Evolutionary conservation across 2,888 invertebrate species (phyloP), one percentile per base, ranked within the genome.

Genomic region (Heteromyza rotundicornis): DNA sequence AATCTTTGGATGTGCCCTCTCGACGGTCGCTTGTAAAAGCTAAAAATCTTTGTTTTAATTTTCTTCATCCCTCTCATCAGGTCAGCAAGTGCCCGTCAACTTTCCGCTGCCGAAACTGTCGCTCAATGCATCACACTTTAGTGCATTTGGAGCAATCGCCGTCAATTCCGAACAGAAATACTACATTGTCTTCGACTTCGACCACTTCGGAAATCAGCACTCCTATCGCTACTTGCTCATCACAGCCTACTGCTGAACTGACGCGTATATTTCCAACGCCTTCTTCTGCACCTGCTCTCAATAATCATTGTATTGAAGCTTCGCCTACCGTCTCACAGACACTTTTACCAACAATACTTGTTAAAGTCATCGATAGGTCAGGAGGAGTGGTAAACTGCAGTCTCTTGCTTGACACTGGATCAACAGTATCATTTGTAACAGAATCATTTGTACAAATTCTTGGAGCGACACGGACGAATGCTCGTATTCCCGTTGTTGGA

Each of bases 391-490:
- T 20, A 47, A 14, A 20, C 20, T 62, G 62, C 32, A 35, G 57
- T 2, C 14, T 59, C 16, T 32, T 64, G 49, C 55, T 61, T 14
- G 64, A 57, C 24, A 54, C 60, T n/a, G n/a, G n/a, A n/a, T n/a
- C n/a, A n/a, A n/a, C n/a, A n/a, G n/a, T n/a, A n/a, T n/a, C n/a
- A n/a, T n/a, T n/a, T n/a, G n/a, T n/a, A n/a, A n/a, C n/a, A n/a
- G n/a, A n/a, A n/a, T n/a, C n/a, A n/a, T n/a, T n/a, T n/a, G n/a
- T n/a, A n/a, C n/a, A n/a, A n/a, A n/a, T n/a, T n/a, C n/a, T n/a
- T n/a, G n/a, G n/a, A n/a, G n/a, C n/a, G n/a, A n/a, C n/a, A n/a
- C n/a, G n/a, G n/a, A n/a, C n/a, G n/a, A n/a, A n/a, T n/a, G n/a
- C n/a, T n/a, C n/a, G n/a, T n/a, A n/a, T n/a, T n/a, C n/a, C n/a